phyloP scores from a whole-genome alignment of 2,113 vertebrate species.

The Climacteris rufus region DNA sequence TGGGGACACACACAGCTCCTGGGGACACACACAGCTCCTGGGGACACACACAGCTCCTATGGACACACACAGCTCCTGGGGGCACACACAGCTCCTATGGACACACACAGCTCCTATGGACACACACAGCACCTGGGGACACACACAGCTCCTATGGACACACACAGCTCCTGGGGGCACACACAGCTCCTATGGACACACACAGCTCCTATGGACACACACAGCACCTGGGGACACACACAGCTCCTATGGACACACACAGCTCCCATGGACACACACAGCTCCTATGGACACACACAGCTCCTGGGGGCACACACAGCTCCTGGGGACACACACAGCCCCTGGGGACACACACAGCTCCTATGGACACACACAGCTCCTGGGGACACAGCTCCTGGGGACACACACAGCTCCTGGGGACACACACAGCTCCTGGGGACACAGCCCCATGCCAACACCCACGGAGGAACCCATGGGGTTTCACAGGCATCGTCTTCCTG shows the following conservation, averaged over 20 bases:
- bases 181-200: not conserved
- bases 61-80: not conserved
- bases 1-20: not conserved
- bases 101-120: too few species aligned
- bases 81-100: too few species aligned
- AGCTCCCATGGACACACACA: too few species aligned
- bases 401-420: not conserved
- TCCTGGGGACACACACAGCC: not conserved
- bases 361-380: too few species aligned
- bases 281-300: too few species aligned
- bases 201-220: not conserved
- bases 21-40: not conserved
- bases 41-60: not conserved
- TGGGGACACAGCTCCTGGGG: not conserved
- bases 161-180: too few species aligned
- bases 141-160: not conserved
- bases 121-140: too few species aligned
- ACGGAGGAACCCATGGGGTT: not conserved
- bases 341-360: not conserved
- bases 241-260: not conserved
- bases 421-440: not conserved
- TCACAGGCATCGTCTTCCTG: not conserved
- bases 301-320: not conserved
- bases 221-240: too few species aligned
- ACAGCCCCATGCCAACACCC: fast-evolving